Conservation (phyloP, 2,888 invertebrate species). For the Poecilus cupreus region DNA sequence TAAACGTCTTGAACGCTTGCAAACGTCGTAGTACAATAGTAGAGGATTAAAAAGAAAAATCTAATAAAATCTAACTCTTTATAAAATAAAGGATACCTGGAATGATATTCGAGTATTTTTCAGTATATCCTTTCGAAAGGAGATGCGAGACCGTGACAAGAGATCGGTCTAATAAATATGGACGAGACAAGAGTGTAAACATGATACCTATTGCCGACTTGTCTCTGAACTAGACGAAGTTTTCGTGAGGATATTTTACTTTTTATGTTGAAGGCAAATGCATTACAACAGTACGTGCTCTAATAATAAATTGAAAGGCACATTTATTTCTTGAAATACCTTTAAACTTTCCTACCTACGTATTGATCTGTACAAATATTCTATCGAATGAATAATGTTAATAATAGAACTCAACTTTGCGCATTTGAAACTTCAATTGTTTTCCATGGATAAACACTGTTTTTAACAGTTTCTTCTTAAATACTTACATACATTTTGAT, state of each 20-base stretch:
- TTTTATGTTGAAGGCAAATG: not conserved
- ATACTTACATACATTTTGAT: too few species aligned
- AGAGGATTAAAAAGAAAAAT: conserved; percentile 3
- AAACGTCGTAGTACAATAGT: conserved; percentile 14
- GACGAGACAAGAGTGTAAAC: conserved; percentile 8
- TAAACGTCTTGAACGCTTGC: not conserved
- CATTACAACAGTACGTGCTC: not conserved
- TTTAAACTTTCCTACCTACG: too few species aligned
- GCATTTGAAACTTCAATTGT: too few species aligned
- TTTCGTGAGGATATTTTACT: not conserved
- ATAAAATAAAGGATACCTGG: too few species aligned
- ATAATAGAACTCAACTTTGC: too few species aligned
- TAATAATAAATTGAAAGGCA: not conserved
- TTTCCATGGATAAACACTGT: too few species aligned
- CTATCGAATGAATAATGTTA: too few species aligned
- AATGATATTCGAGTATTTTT: conserved; percentile 11
- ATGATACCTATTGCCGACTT: not conserved
- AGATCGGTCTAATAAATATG: not conserved
- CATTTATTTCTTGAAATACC: not conserved
- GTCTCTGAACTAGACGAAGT: not conserved
- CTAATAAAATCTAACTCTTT: too few species aligned
- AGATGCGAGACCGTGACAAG: not conserved
- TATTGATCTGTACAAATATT: too few species aligned
- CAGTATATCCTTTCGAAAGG: not conserved
- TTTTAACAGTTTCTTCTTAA: too few species aligned